These are phyloP conservation scores for Psylliodes chrysocephalus DNA, from an alignment of 2,888 invertebrate genomes.

Conservation along the genomic window DNA sequence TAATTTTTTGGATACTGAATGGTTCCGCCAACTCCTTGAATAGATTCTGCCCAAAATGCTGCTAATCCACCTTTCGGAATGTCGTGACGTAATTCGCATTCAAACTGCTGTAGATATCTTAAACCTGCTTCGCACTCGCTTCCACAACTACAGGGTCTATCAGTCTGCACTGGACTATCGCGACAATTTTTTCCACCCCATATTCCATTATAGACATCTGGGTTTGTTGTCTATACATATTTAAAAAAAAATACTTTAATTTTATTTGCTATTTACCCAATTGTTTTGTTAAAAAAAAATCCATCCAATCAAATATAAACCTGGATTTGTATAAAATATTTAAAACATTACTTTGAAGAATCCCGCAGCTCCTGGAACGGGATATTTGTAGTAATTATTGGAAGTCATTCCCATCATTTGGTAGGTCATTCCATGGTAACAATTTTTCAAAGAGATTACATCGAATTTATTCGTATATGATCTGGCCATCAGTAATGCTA, in stretches of 20 bases:
- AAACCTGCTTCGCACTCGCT: constrained; percentile 77
- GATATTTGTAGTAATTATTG: constrained; percentile 81
- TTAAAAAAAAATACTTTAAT: constrained; percentile 11
- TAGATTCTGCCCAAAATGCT: constrained; percentile 93
- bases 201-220: constrained; percentile 89
- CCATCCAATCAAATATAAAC: no score
- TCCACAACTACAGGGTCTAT: constrained; percentile 74
- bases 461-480: constrained; percentile 87
- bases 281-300: no score
- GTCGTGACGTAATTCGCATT: constrained; percentile 81
- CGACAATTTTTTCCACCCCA: constrained; percentile 92
- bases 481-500: constrained; percentile 89
- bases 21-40: constrained; percentile 95
- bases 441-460: constrained; percentile 85
- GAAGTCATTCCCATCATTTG: constrained; percentile 83
- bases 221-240: constrained; percentile 81
- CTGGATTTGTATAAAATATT: no score
- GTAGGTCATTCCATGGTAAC: constrained; percentile 93
- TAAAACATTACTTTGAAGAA: constrained; percentile 82
- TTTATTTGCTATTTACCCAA: no score
- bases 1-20: constrained; percentile 93
- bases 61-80: constrained; percentile 84
- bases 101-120: constrained; percentile 84
- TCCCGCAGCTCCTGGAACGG: constrained; percentile 75
- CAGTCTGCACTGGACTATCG: constrained; percentile 84